A percentile compares a stretch with the other conserved stretches of the same genome.
These are phyloP conservation scores for Schizopygopsis pylzovi DNA, from an alignment of 2,797 vertebrate species.

Conservation along the genomic window DNA sequence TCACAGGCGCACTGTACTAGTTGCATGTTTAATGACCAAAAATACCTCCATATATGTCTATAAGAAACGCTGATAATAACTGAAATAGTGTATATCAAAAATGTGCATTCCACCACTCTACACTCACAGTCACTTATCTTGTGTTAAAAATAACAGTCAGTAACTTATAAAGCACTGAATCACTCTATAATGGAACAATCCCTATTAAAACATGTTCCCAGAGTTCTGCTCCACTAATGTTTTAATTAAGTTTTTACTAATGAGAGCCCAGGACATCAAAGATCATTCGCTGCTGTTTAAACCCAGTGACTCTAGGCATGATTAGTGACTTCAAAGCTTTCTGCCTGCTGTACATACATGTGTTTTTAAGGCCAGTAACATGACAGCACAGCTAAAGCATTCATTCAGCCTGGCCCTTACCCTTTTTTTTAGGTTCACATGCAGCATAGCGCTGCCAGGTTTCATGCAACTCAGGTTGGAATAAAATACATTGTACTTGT, in stretches of 20 bases:
- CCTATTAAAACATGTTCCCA: conserved; percentile 13
- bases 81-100: conserved; percentile 5
- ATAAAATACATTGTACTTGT: neutral
- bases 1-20: conserved; percentile 7
- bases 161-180: conserved; percentile 7
- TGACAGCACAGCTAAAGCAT: conserved; percentile 39
- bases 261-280: conserved; percentile 30
- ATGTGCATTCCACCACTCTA: neutral
- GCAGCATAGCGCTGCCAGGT: neutral
- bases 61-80: conserved; percentile 25
- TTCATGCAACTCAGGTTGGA: neutral
- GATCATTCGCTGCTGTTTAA: conserved; percentile 61
- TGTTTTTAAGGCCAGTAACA: conserved; percentile 46
- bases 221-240: conserved; percentile 9
- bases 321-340: conserved; percentile 60
- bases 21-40: conserved; percentile 43
- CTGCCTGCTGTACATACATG: conserved; percentile 52
- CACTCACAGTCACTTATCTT: neutral
- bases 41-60: neutral
- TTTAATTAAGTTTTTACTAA: conserved; percentile 50
- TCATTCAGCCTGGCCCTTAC: conserved; percentile 13
- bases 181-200: neutral
- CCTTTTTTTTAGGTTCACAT: neutral
- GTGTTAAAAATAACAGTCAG: neutral
- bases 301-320: conserved; percentile 55